Evolutionary conservation across 2,113 vertebrate genomes (phyloP), one percentile per base, ranked within the genome.

Genomic region (Neofelis nebulosa): DNA sequence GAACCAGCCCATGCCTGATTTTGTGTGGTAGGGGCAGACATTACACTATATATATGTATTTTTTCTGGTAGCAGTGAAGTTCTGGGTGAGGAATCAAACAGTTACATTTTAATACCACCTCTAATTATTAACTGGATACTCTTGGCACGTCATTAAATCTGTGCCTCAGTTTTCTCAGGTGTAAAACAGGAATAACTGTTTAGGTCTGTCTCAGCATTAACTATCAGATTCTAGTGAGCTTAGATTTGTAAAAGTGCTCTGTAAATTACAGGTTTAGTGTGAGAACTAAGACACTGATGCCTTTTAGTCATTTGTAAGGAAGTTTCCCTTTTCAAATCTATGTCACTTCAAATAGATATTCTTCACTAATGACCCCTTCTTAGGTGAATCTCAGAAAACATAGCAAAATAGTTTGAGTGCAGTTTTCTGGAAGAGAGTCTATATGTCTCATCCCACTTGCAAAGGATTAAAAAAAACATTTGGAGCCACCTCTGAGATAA

Each of bases 381-480:
- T 95, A 76, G 57, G 36, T 80, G 63, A 73, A 55, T 88, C 69
- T 86, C 45, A 92, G 68, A 87, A 89, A 93, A 84, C 91, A 38
- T 4, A 38, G 31, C 18, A 89, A 50, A 87, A 86, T 33, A 83
- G 23, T 92, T 68, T 48, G 38, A 89, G 57, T 88, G 7, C 13
- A 55, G 25, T 74, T 85, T 96, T 88, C 31, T 97, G 33, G 41
- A 36, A 89, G 61, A 88, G 55, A 45, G 12, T 82, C 61, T 10
- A 2, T 96, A 6, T 84, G 25, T 84, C 94, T 84, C 5, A 73
- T 57, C 52, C n/a, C 31, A 18, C 92, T 95, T 13, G 12, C 66
- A 92, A 68, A 94, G 19, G 36, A 96, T 92, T 86, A 48, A 90
- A 91, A 45, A 45, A 90, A 95, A 41, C 16, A 83, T 36, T 92